These are phyloP conservation scores for Abramis brama DNA, from an alignment of 2,113 vertebrate species.

Conservation along the genomic window DNA sequence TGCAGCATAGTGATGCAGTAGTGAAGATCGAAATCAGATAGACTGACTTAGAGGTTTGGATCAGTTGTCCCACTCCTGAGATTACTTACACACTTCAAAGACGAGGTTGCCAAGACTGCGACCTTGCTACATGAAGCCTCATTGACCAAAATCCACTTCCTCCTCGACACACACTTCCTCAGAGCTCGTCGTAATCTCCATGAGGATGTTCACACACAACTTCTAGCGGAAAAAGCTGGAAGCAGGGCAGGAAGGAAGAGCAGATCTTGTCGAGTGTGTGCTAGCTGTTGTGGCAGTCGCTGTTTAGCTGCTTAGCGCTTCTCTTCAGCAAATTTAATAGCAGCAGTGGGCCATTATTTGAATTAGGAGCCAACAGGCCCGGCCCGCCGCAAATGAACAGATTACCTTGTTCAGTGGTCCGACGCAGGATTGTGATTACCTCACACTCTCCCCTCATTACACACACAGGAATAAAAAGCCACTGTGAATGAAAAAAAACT, in stretches of 20 bases:
- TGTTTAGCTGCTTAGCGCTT: slow-evolving; percentile 32
- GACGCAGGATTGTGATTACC: slow-evolving; percentile 71
- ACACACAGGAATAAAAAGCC: slow-evolving; percentile 67
- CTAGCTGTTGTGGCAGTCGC: slow-evolving; percentile 19
- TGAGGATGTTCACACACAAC: slow-evolving; percentile 49
- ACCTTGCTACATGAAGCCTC: slow-evolving; percentile 67
- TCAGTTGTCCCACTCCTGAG: slow-evolving; percentile 63
- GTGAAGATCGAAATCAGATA: slow-evolving; percentile 22
- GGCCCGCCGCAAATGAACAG: slow-evolving; percentile 69
- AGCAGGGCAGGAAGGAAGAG: not conserved
- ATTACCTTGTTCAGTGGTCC: slow-evolving; percentile 77
- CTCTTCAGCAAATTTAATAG: slow-evolving; percentile 52
- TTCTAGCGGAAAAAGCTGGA: not conserved
- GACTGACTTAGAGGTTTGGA: slow-evolving; percentile 7
- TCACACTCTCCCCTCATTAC: slow-evolving; percentile 68
- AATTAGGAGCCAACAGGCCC: slow-evolving; percentile 68
- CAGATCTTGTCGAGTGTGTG: not conserved
- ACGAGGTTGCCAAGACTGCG: slow-evolving; percentile 66
- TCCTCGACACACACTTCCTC: slow-evolving; percentile 61
- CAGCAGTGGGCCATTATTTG: slow-evolving; percentile 52
- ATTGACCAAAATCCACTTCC: slow-evolving; percentile 71
- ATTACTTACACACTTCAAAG: slow-evolving; percentile 75
- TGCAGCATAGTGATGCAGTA: not conserved
- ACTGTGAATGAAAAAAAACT: slow-evolving; percentile 51
- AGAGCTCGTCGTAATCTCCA: slow-evolving; percentile 57